Evolutionary conservation across 2,888 invertebrate species (phyloP).

Genomic region (Chymomyza fuscimana): DNA sequence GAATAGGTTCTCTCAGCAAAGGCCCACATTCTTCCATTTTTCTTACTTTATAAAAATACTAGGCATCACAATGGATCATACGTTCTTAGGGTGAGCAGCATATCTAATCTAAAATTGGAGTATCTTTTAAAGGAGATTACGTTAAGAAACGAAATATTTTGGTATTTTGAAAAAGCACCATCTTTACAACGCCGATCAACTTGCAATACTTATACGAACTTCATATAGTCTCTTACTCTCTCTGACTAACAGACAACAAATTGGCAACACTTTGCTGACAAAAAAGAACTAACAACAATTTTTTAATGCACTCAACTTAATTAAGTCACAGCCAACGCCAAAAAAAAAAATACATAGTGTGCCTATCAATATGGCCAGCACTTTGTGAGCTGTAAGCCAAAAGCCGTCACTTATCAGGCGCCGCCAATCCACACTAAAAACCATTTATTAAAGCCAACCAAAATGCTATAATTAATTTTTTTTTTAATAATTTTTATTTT

Average conservation of each 20-base stretch:
- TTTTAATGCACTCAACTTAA: not conserved
- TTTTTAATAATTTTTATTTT: not conserved
- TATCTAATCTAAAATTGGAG: too few species aligned
- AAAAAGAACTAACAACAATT: not conserved
- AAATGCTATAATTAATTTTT: conserved; percentile 58
- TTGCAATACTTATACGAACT: too few species aligned
- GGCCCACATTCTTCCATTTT: too few species aligned
- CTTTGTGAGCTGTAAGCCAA: not conserved
- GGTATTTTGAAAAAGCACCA: too few species aligned
- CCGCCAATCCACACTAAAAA: conserved; percentile 56
- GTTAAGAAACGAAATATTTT: too few species aligned
- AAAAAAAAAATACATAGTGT: not conserved
- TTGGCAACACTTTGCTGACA: not conserved
- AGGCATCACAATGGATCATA: too few species aligned
- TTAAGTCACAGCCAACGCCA: conserved; percentile 6
- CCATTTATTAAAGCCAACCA: conserved; percentile 58
- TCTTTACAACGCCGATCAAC: too few species aligned
- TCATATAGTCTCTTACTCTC: too few species aligned
- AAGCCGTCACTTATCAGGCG: conserved; percentile 52
- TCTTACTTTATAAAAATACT: too few species aligned
- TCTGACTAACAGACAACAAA: not conserved
- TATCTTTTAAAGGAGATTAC: too few species aligned
- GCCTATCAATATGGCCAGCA: not conserved
- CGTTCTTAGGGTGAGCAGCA: too few species aligned
- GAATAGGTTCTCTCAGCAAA: too few species aligned